Base-by-base conservation (phyloP, 35 echinoderm and acorn worm species). In the Ophiothrix spiculata region DNA sequence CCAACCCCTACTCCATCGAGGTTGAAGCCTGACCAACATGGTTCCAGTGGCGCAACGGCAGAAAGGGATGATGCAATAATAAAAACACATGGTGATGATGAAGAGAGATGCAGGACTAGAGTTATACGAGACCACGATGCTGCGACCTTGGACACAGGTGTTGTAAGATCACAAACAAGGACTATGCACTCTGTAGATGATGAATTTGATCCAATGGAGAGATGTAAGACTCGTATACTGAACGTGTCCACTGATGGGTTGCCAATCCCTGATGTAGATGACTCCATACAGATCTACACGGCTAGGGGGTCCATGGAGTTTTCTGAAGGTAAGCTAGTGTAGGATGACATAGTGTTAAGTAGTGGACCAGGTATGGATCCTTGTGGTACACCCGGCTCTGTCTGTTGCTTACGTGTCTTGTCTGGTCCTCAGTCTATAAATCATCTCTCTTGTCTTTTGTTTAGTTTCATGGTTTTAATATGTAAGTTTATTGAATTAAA, bases 221-320 rank as follows among this genome's bases (percentile, higher is more conserved):
- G 93, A 32, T 86, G 90, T 46, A 87, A 96, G 79, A 96, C 93
- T 4, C 81, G 85, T 39, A 78, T 96, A 16, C 75, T 96, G 78
- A 96, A 89, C 39, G 63, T 69, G 19, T 96, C 93, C 19, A 90
- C 89, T 0, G 93, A 96, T 4, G 74, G 83, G 21, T 64, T 96
- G n/a, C 46, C 79, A 74, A 81, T 96, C 31, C 93, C 93, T 0
- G 84, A 78, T 10, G 93, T 96, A 4, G 93, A 96, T 82, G 87
- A 91, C 35, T 89, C 81, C 23, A 40, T 96, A 63, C 56, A 91
- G 82, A 96, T 96, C 35, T 96, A 82, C 81, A 86, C 90, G 31
- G 86, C 90, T 14, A 46, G 74, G 39, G 82, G 77, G 23, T 40
- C 83, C 28, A 49, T 49, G 42, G 42, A 49, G 19, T 49, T 49